Base-by-base conservation (phyloP, 2,888 invertebrate genomes). In the Hydriomena furcata region DNA sequence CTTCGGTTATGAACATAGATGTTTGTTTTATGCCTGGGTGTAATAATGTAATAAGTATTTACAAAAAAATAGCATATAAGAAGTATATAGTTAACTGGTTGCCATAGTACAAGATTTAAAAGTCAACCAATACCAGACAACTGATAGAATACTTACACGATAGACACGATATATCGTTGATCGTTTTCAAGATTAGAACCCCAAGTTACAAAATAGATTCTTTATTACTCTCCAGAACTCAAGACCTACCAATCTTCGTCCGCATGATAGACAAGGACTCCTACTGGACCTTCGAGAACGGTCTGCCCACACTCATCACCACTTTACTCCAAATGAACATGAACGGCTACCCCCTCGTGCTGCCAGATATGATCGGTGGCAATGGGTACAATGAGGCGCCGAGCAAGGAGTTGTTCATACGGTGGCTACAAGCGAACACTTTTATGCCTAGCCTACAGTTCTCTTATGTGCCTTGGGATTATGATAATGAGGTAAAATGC, bases 391-490 rank as follows among this genome's bases (percentile, higher is more conserved):
- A 83, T 2, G 91, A 88, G 37, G 73, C 76, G 0, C 87, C 92
- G 0, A 84, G 82, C 21, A 92, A 92, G 58, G 94, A 94, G 72
- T 73, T 94, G 28, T 94, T 93, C 67, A 92, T 96, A 12, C 85
- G 96, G 31, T 96, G 96, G 96, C 82, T 95, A 20, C 94, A 95
- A 69, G 93, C 94, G 0, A 94, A 93, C 55, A 91, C 92, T 0
- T 95, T 95, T 65, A 94, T 97, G 93, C 95, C 96, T 0, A 86
- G 92, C 6, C 85, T 96, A 76, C 96, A 96, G 83, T 95, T 95
- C 76, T 95, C 96, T 0, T 93, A 93, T 55, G 92, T 93, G 3
- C 96, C 96, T 0, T 97, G 96, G 96, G 93, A 94, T 49, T 95
- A 91, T 71, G 94, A 94, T 65, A 71, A 88, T 0, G 91, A 93